Evolutionary conservation across 53 echinoderm and acorn worm species (phyloP).

Genomic region (Actinopyga echinites): DNA sequence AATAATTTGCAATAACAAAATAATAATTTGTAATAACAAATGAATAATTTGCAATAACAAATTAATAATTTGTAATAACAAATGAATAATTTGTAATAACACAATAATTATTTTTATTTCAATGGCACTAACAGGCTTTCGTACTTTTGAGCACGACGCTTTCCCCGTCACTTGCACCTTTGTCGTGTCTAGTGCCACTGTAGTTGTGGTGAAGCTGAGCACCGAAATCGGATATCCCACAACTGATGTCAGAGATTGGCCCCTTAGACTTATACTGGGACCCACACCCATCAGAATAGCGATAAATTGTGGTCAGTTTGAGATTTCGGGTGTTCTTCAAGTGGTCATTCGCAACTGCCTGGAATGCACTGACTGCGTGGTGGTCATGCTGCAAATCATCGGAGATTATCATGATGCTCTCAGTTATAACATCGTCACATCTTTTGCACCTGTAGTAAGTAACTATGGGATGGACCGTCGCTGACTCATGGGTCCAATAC

Average conservation of each 20-base stretch:
- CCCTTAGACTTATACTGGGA: neutral
- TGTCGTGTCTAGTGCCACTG: constrained; percentile 45
- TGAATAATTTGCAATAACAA: too few species aligned
- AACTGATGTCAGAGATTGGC: constrained; percentile 38
- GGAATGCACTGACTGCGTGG: neutral
- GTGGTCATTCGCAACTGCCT: neutral
- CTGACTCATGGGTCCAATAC: neutral
- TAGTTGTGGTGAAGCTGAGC: constrained; percentile 25
- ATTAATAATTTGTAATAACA: too few species aligned
- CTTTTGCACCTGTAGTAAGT: neutral
- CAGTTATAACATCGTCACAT: neutral
- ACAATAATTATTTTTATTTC: too few species aligned
- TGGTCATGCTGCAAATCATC: neutral
- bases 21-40: too few species aligned
- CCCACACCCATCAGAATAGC: neutral
- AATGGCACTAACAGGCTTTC: too few species aligned
- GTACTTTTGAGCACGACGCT: constrained; percentile 47
- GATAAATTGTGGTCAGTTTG: neutral
- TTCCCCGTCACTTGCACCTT: constrained; percentile 56
- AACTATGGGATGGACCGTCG: neutral
- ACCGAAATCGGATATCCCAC: constrained; percentile 27
- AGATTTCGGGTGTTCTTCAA: neutral
- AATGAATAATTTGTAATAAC: too few species aligned
- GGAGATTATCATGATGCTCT: neutral
- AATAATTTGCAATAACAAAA: too few species aligned